Evolutionary conservation across 2,797 vertebrate genomes (phyloP), one percentile per base, ranked within the genome.

Genomic region (Micrastur ruficollis): DNA sequence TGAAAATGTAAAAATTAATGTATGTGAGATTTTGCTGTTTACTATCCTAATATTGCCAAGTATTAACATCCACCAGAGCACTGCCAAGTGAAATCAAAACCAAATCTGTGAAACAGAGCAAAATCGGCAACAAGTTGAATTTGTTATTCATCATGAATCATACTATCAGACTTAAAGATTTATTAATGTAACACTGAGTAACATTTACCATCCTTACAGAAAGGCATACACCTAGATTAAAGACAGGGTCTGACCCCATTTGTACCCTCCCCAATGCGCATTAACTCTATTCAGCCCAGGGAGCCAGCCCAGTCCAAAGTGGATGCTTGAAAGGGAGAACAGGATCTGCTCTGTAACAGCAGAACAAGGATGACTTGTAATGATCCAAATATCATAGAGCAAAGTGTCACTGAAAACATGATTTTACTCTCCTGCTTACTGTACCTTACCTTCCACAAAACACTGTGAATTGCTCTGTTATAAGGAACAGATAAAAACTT

Each of bases 91-190:
- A 93, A 94, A 96, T 89, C 87, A 90, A 92, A 36, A 14, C 42
- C 62, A 63, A 90, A 96, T 89, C 90, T 90, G 90, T 73, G 90
- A 90, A 95, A 73, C 2, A 18, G 73, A 93, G 66, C 32, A 86
- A 95, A 96, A 96, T 76, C 25, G 90, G 86, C 90, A 95, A 93
- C 89, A 89, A 80, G 89, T 86, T 73, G 59, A 47, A 63, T 55
- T 76, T 73, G 63, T 32, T 91, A 68, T 20, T 86, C 88, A 40
- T 21, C 42, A 12, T 62, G 86, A 95, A 81, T 79, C 88, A 92
- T 82, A 83, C 74, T 34, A 81, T 70, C 66, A 87, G 74, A 50
- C 58, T 65, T 66, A 59, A 87, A 20, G 3, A 76, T 66, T 63
- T 61, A 42, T 42, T 65, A 38, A 2, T 23, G 49, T 46, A 85